Percentiles rank a stretch among this genome's conserved stretches.
These are phyloP conservation scores for Aspidoscelis tigris DNA, from an alignment of 2,113 vertebrate species.

Conservation along the genomic window DNA sequence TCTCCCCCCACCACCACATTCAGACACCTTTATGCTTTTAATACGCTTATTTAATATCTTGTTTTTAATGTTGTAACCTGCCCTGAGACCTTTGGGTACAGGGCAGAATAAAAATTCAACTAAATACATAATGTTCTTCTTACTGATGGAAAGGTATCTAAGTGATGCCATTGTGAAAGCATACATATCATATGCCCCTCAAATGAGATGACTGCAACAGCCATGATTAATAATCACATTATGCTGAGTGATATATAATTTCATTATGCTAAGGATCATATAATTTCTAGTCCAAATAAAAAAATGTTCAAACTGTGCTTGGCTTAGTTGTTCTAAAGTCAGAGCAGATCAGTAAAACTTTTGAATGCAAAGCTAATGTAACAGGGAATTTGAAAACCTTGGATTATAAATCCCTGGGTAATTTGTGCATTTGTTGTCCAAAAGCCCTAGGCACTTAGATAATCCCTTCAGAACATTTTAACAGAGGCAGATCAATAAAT, in stretches of 20 bases:
- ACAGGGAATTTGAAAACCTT: not conserved
- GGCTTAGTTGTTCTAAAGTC: not conserved
- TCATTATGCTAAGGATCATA: not conserved
- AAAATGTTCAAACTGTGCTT: not conserved
- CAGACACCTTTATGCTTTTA: too few relatives aligned
- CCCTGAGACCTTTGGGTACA: too few relatives aligned
- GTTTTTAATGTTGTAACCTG: too few relatives aligned
- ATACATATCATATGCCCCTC: too few relatives aligned
- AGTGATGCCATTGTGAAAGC: too few relatives aligned
- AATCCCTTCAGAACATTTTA: not conserved
- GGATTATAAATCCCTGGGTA: not conserved
- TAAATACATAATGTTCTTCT: too few relatives aligned
- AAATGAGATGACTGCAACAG: too few relatives aligned
- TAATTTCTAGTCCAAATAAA: not conserved
- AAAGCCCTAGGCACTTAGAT: too few relatives aligned
- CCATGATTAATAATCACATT: too few relatives aligned
- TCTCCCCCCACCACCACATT: too few relatives aligned
- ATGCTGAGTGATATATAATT: not conserved
- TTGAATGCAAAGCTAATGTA: not conserved
- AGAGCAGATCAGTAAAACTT: not conserved
- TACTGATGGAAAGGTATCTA: not conserved
- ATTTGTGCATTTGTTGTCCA: not conserved
- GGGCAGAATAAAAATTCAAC: too few relatives aligned
- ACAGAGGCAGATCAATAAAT: not conserved
- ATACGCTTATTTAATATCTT: too few relatives aligned